Evolutionary conservation across 2,797 vertebrate species (phyloP), one percentile per base, ranked within the genome.

Genomic region (Smutsia gigantea): DNA sequence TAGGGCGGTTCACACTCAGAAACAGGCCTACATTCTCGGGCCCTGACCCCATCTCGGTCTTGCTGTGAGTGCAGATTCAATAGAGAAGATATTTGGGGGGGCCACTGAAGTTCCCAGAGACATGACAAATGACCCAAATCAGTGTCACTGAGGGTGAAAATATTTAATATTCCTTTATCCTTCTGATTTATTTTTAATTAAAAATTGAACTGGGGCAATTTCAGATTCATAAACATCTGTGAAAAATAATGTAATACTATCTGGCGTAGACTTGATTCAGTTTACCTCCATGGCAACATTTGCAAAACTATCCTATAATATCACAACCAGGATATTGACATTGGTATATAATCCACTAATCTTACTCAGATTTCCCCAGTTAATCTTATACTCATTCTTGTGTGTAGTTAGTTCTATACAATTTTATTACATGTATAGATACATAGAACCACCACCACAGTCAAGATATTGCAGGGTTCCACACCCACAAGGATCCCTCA

Each of bases 311-410:
- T 86, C 7, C 0, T 12, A 25, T n/a, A 2, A 14, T 42, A 10
- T 69, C n/a, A 19, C 5, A 17, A 18, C 3, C 15, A 23, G 29
- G 53, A n/a, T 9, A 11, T 5, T 3, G 34, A 23, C 21, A 2
- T 6, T 0, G 13, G 11, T n/a, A n/a, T 2, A 5, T 0, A 0
- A 5, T 23, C 12, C 17, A 2, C 14, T 17, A 2, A 2, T 14
- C 55, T 42, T 11, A 31, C 2, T 34, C 39, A 17, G 34, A 63
- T 14, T 13, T 68, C 7, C 19, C 34, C 19, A 4, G 42, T 37
- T 9, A 39, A 57, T 53, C 25, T 49, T 0, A 5, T 2, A 2
- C 8, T 23, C 4, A 3, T 19, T 42, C n/a, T 46, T 8, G 1
- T 34, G 9, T n/a, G 31, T 2, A 0, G 72, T 59, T 53, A 8